A percentile compares a stretch with the other conserved stretches of the same genome.
Evolutionary conservation across 2,888 invertebrate species (phyloP).

Genomic region (Drosophila cognata): DNA sequence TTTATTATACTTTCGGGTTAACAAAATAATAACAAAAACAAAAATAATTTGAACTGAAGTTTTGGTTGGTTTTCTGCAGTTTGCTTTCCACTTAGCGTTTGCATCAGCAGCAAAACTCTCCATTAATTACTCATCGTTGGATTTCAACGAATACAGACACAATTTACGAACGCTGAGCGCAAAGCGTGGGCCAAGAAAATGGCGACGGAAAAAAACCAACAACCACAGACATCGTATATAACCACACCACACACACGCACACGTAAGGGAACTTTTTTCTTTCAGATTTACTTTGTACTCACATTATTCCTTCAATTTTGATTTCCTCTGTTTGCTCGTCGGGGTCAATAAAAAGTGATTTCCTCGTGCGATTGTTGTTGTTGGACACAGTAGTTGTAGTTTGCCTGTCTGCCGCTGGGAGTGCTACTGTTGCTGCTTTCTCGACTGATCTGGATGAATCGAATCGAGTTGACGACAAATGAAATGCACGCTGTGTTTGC

Average conservation of each 20-base stretch:
- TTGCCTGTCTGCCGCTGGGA: slow-evolving; percentile 61
- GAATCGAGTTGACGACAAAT: slow-evolving; percentile 51
- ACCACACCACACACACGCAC: slow-evolving; percentile 4
- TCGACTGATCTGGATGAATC: slow-evolving; percentile 59
- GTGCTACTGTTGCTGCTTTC: slow-evolving; percentile 41
- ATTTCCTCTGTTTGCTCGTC: slow-evolving; percentile 73
- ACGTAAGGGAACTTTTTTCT: slow-evolving; percentile 9
- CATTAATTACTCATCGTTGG: slow-evolving; percentile 72
- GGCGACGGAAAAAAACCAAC: slow-evolving; percentile 71
- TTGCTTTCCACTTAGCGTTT: slow-evolving; percentile 34
- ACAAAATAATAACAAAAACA: slow-evolving; percentile 8
- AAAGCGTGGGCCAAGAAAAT: slow-evolving; percentile 68
- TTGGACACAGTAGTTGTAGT: slow-evolving; percentile 48
- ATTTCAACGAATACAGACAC: slow-evolving; percentile 63
- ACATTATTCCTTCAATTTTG: slow-evolving; percentile 81
- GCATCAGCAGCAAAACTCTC: slow-evolving; percentile 37
- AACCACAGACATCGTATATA: slow-evolving; percentile 14
- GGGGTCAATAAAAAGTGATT: slow-evolving; percentile 72
- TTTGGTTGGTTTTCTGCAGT: slow-evolving; percentile 10
- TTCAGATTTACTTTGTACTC: slow-evolving; percentile 60
- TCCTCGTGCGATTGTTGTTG: slow-evolving; percentile 31
- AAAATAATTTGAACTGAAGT: slow-evolving; percentile 21
- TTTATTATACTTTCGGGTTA: slow-evolving; percentile 41
- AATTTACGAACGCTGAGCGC: slow-evolving; percentile 47
- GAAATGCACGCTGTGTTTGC: slow-evolving; percentile 64